Percentiles rank a stretch among this genome's conserved stretches.
phyloP scores from a whole-genome alignment of 2,888 invertebrate species.

The Cactoblastis cactorum region DNA sequence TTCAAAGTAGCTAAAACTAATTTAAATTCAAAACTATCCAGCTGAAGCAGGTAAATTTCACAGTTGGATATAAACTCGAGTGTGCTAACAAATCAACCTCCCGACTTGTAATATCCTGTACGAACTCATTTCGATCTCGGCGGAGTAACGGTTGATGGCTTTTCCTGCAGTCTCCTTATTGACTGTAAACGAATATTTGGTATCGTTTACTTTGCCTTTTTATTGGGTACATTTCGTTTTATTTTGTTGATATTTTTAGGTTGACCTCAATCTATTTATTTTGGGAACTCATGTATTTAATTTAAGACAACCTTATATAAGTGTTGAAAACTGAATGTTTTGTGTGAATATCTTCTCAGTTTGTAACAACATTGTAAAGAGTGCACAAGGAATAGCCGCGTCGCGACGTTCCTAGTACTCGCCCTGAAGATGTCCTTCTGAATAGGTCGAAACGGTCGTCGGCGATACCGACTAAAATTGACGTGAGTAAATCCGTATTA shows the following conservation, averaged over 20 bases:
- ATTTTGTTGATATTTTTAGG: background rate
- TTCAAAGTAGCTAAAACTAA: background rate
- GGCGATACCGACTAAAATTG: too few relatives aligned
- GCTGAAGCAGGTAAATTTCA: background rate
- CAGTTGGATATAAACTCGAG: background rate
- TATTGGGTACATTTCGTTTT: background rate
- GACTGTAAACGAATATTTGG: slow-evolving; percentile 23
- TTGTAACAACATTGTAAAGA: too few relatives aligned
- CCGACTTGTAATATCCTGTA: slow-evolving; percentile 42
- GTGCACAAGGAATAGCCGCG: too few relatives aligned
- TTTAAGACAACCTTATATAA: too few relatives aligned
- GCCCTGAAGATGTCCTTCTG: too few relatives aligned
- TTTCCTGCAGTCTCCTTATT: slow-evolving; percentile 28
- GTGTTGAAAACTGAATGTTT: too few relatives aligned
- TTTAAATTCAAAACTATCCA: background rate
- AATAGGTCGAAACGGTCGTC: too few relatives aligned
- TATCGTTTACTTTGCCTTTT: background rate
- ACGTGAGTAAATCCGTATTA: too few relatives aligned
- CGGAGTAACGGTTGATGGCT: slow-evolving; percentile 32
- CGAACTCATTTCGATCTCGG: slow-evolving; percentile 27
- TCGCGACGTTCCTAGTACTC: too few relatives aligned
- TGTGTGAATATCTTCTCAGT: too few relatives aligned
- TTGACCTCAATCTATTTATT: too few relatives aligned
- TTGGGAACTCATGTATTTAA: too few relatives aligned
- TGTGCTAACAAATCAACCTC: slow-evolving; percentile 17